Base-by-base conservation (phyloP, 2,797 vertebrate species). In the Tenualosa ilisha region DNA sequence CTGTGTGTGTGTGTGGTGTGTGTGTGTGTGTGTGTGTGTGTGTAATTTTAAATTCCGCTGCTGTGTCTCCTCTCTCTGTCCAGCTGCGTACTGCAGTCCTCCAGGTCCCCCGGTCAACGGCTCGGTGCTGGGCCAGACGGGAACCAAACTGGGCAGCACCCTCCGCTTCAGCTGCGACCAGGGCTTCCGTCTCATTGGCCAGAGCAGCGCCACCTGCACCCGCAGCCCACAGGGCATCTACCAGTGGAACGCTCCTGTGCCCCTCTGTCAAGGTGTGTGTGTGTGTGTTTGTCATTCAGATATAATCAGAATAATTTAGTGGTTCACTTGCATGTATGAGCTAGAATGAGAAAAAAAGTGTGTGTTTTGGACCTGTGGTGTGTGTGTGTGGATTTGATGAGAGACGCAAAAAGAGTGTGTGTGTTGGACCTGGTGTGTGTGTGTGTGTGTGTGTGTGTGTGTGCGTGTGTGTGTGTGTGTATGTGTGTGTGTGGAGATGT, bases 41-140 rank as follows among this genome's bases (percentile, higher is more conserved):
- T 59, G 15, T 59, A 0, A 12, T 5, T 6, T n/a, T 12, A 15
- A 46, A 53, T 53, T 65, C 54, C 46, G 40, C 17, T 53, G 17
- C 0, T 2, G 50, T 40, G 24, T 8, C 9, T 31, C 12, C 24
- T 43, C n/a, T 63, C n/a, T n/a, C 84, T 63, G 43, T 84, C 49
- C 86, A 99, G 98, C 98, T 84, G 94, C 97, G 0, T 99, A 99
- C 94, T 99, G 98, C 92, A 99, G 98, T 93, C 96, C 97, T 24
- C 97, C 97, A 0, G 95, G 89, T 51, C 96, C 95, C 3, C 98
- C 98, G 0, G 91, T 96, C 0, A 98, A 98, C 0, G 98, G 98
- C 87, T 96, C 97, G 17, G 94, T 98, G 75, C 96, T 98, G 92
- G 97, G 97, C 90, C 96, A 98, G 87, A 96, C 96, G 0, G 97